Conservation (phyloP, 2,797 vertebrate species). For the Tauraco hartlaubi region DNA sequence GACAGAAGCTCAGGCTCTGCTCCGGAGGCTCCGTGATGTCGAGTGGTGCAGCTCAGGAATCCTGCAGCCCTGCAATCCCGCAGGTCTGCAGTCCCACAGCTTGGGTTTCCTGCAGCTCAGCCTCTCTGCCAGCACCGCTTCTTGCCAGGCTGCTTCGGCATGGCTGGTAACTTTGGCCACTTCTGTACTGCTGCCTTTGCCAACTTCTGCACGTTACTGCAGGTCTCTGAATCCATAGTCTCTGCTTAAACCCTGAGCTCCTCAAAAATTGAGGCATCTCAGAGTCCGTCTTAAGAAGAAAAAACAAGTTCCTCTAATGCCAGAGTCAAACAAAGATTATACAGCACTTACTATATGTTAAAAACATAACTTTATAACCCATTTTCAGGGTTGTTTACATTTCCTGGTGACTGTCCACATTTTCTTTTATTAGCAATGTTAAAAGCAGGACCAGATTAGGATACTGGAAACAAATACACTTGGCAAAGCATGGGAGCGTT, state of each 20-base stretch:
- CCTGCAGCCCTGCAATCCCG: no score
- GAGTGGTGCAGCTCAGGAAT: not conserved
- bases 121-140: not conserved
- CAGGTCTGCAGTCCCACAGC: no score
- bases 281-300: not conserved
- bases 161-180: not conserved
- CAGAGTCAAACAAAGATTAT: not conserved
- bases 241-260: not conserved
- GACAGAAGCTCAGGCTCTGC: not conserved
- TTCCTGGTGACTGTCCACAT: not conserved
- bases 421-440: not conserved
- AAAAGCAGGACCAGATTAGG: not conserved
- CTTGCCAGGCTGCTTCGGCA: not conserved
- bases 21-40: fast-evolving
- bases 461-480: not conserved
- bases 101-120: not conserved
- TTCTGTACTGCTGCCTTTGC: not conserved
- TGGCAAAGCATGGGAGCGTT: not conserved
- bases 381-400: not conserved
- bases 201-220: not conserved
- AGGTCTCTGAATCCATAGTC: not conserved
- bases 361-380: not conserved
- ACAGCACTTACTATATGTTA: not conserved
- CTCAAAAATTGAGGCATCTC: not conserved
- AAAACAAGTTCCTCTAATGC: fast-evolving